phyloP scores from a whole-genome alignment of 2,113 vertebrate genomes.

The Oryzias melastigma region DNA sequence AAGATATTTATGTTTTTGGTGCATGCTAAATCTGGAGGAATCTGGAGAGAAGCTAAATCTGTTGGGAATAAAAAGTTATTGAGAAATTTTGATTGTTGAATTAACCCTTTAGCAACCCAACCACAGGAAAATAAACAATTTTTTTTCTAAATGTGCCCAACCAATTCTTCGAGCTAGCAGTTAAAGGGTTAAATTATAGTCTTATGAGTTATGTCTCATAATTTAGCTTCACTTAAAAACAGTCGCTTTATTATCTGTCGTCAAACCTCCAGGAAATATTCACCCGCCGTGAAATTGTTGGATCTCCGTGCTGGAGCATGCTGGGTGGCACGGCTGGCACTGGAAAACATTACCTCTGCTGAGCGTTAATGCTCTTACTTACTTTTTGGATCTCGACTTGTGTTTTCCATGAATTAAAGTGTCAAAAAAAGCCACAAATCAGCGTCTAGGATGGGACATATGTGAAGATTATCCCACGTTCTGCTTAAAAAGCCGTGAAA shows the following conservation, averaged over 20 bases:
- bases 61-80: too few species aligned
- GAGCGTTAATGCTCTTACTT: conserved; percentile 78
- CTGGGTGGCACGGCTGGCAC: conserved; percentile 72
- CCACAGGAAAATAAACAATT: too few species aligned
- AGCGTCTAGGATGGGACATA: conserved; percentile 55
- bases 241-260: conserved; percentile 26
- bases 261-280: conserved; percentile 52
- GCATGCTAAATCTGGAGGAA: conserved; percentile 44
- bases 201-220: too few species aligned
- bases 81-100: too few species aligned
- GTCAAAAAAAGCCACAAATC: conserved; percentile 75
- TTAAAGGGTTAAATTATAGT: too few species aligned
- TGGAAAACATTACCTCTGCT: conserved; percentile 64
- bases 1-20: conserved; percentile 40
- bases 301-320: conserved; percentile 45
- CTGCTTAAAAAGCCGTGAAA: conserved; percentile 69
- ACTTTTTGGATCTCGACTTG: conserved; percentile 70
- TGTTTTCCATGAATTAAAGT: conserved; percentile 80
- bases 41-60: too few species aligned
- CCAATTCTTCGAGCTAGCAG: too few species aligned
- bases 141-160: too few species aligned
- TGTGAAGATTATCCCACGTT: conserved; percentile 58
- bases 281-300: conserved; percentile 51
- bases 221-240: background rate
- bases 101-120: too few species aligned